Evolutionary conservation across 2,888 invertebrate species (phyloP), one percentile per base, ranked within the genome.

Genomic region (Cylloceria caligata): DNA sequence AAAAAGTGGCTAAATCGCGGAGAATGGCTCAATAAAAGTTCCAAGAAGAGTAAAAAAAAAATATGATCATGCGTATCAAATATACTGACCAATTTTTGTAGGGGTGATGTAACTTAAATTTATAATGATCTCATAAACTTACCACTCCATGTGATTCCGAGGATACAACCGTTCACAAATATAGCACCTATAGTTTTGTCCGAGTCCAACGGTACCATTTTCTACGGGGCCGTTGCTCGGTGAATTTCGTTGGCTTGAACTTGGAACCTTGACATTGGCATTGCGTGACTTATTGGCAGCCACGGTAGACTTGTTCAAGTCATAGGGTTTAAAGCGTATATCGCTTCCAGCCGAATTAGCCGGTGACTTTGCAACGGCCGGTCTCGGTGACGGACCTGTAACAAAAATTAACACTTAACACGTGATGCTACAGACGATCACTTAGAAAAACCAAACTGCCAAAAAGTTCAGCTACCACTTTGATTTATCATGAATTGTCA

Each of bases 91-190:
- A 5, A 30, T 3, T 30, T 4, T 5, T 5, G 30, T 4, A 30
- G 5, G 5, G 3, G 30, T 30, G 11, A 39, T 39, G 39, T 11
- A 7, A 39, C 11, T 39, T 39, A 42, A 42, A 42, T 64, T 52
- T 7, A 47, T 52, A 21, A 21, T 39, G 62, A 39, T 21, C 19
- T 47, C 3, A 36, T 68, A 16, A 55, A 85, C 87, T 84, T 79
- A 91, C 97, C 97, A 97, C 93, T 97, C 97, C 97, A 97, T 97
- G 86, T 97, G 96, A 87, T 95, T 95, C 86, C 96, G 95, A 80
- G 96, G 94, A 93, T 96, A 96, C 64, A 96, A 94, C 71, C 96
- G 96, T 89, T 96, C 95, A 93, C 97, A 97, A 89, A 97, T 96
- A 93, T 97, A 97, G 92, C 97, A 97, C 87, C 96, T 91, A 86